phyloP scores from a whole-genome alignment of 2,113 vertebrate genomes.

The Donacobius atricapilla region DNA sequence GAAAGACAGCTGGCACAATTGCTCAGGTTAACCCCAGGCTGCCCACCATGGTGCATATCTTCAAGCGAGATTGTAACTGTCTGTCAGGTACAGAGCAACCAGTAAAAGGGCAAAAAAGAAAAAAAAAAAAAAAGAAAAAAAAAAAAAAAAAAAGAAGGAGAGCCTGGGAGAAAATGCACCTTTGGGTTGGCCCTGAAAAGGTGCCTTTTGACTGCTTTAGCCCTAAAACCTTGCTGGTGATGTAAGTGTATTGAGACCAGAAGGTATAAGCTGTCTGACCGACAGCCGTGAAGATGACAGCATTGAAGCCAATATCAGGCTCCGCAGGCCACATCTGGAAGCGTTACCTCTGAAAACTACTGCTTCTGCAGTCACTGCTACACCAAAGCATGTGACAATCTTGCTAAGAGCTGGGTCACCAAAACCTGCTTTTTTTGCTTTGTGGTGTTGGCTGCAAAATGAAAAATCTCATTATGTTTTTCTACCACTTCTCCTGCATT shows the following conservation, averaged over 20 bases:
- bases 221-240: not conserved
- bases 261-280: not conserved
- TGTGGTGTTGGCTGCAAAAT: not conserved
- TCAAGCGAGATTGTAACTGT: not conserved
- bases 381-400: not conserved
- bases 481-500: not conserved
- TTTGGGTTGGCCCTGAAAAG: not conserved
- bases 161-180: not conserved
- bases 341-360: not conserved
- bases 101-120: not conserved
- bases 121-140: not conserved
- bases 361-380: not conserved
- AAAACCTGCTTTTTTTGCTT: not conserved
- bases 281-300: not conserved
- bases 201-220: not conserved
- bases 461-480: not conserved
- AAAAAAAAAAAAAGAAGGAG: not conserved
- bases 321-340: not conserved
- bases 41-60: accelerated
- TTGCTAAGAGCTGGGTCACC: not conserved
- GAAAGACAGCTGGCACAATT: not conserved
- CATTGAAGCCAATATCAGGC: not conserved
- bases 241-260: not conserved
- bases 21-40: not conserved
- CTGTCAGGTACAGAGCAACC: not conserved